Percentiles rank a stretch among this genome's conserved stretches.
Conservation (phyloP, 2,797 vertebrate genomes). For the Melanotaenia nigrans region DNA sequence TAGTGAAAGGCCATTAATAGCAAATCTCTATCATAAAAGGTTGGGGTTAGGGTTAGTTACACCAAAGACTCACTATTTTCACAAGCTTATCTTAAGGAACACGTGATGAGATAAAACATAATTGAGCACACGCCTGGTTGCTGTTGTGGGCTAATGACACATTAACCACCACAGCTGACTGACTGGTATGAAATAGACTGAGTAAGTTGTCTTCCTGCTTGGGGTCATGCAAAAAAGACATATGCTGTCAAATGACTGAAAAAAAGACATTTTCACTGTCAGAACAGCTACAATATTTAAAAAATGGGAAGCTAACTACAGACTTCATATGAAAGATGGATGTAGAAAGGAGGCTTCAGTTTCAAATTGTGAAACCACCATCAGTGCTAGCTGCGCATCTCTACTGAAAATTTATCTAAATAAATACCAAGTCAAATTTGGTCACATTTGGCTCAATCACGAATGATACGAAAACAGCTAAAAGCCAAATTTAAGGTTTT, state of each 20-base stretch:
- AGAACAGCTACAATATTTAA: too few relatives aligned
- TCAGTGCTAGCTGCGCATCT: too few relatives aligned
- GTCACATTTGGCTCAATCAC: neutral
- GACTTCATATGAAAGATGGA: neutral
- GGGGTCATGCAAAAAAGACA: neutral
- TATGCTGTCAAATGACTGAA: neutral
- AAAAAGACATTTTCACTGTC: neutral
- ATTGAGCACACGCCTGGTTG: neutral
- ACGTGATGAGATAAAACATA: slow-evolving; percentile 9
- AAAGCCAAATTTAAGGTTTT: too few relatives aligned
- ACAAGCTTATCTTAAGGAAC: slow-evolving; percentile 8
- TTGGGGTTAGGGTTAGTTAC: neutral
- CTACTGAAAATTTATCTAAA: too few relatives aligned
- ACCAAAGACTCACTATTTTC: neutral
- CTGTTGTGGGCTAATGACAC: neutral
- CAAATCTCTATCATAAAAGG: slow-evolving; percentile 14
- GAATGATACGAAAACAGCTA: neutral
- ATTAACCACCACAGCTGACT: neutral
- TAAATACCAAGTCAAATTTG: too few relatives aligned
- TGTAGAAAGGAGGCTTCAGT: neutral
- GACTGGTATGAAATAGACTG: neutral
- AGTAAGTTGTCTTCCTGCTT: neutral
- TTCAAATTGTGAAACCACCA: too few relatives aligned
- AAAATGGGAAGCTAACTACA: too few relatives aligned
- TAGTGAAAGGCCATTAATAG: neutral